phyloP scores from a whole-genome alignment of 2,797 vertebrate species.

The Rhinella marina region DNA sequence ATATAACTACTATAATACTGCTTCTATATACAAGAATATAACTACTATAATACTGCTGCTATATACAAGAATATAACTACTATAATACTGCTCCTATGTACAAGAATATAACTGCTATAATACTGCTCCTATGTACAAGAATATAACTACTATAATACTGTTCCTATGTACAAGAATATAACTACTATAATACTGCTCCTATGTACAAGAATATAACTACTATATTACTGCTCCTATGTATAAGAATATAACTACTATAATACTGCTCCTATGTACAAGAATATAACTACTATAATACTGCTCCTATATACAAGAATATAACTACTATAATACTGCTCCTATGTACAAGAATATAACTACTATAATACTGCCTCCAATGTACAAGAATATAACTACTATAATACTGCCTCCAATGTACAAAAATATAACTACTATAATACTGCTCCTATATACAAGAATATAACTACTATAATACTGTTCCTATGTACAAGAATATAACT shows the following conservation, averaged over 20 bases:
- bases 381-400: constrained; percentile 19
- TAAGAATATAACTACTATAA: constrained; percentile 21
- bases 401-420: background rate
- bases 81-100: background rate
- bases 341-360: constrained; percentile 13
- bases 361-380: background rate
- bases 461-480: background rate
- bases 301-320: constrained; percentile 8
- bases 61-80: background rate
- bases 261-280: constrained; percentile 13
- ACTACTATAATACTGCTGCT: background rate
- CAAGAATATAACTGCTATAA: constrained; percentile 7
- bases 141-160: constrained; percentile 4
- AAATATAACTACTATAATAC: constrained; percentile 17
- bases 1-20: constrained; percentile 18
- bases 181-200: constrained; percentile 6
- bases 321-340: constrained; percentile 14
- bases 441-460: constrained; percentile 7
- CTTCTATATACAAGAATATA: background rate
- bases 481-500: constrained; percentile 9
- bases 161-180: constrained; percentile 8
- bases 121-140: background rate
- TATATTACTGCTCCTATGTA: background rate
- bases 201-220: constrained; percentile 13
- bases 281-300: constrained; percentile 25